These are phyloP conservation scores for Drosophila ogumai DNA, from an alignment of 1,140 invertebrate genomes.

Conservation along the genomic window DNA sequence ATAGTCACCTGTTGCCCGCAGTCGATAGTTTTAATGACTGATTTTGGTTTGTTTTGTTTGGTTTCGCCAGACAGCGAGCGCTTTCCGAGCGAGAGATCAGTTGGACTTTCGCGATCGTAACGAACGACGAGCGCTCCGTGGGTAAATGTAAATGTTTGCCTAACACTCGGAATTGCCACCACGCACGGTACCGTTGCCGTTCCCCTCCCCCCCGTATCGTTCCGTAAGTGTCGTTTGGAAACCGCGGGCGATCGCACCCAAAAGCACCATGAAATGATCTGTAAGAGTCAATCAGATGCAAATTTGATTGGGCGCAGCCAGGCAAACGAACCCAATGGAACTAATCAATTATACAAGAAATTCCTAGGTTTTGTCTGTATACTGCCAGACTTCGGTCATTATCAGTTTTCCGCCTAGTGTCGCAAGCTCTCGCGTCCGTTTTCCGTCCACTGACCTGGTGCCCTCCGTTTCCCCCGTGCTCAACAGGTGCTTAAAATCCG, in stretches of 20 bases:
- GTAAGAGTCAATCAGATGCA: conserved; percentile 33
- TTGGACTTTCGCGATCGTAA: conserved; percentile 24
- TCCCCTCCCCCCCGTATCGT: not conserved
- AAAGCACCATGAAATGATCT: conserved; percentile 12
- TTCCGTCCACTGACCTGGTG: conserved; percentile 28
- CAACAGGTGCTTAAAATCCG: conserved; percentile 38
- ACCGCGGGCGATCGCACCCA: conserved; percentile 12
- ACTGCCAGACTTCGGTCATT: conserved; percentile 9
- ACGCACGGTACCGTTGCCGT: conserved; percentile 7
- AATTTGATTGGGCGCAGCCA: conserved; percentile 32
- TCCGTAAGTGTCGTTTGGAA: conserved; percentile 29
- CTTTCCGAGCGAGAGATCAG: conserved; percentile 47
- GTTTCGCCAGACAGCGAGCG: conserved; percentile 2
- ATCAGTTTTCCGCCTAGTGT: conserved; percentile 37
- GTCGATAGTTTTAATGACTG: conserved; percentile 18
- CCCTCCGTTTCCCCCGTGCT: not conserved
- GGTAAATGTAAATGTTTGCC: conserved; percentile 17
- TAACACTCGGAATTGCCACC: conserved; percentile 17
- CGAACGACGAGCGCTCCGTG: conserved; percentile 10
- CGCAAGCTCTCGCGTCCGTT: conserved; percentile 32
- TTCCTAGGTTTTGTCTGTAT: conserved; percentile 5
- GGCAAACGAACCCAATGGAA: conserved; percentile 19
- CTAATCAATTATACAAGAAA: conserved; percentile 36
- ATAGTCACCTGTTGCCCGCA: conserved; percentile 5
- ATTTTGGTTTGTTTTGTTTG: conserved; percentile 22